Evolutionary conservation across 2,888 invertebrate species (phyloP).

Genomic region (Iphiclides podalirius): DNA sequence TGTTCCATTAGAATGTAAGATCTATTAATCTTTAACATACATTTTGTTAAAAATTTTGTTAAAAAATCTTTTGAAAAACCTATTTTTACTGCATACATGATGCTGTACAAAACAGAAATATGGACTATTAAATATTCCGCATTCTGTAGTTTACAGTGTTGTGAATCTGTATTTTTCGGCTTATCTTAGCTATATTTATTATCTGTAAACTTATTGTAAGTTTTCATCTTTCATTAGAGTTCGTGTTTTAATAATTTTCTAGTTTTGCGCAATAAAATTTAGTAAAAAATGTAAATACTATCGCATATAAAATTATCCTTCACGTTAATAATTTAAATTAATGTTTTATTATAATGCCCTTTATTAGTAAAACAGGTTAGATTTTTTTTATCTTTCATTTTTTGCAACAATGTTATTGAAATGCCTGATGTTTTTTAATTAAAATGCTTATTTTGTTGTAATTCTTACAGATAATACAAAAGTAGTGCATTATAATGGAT

Average conservation of each 20-base stretch:
- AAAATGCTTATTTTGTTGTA: slow-evolving; percentile 32
- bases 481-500: slow-evolving; percentile 81
- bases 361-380: slow-evolving; percentile 32
- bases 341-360: slow-evolving; percentile 25
- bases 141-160: neutral
- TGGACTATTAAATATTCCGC: no score
- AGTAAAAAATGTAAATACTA: slow-evolving; percentile 9
- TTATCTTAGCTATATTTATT: neutral
- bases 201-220: slow-evolving; percentile 17
- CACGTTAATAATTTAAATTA: slow-evolving; percentile 8
- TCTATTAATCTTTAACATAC: no score
- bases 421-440: slow-evolving; percentile 11
- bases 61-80: no score
- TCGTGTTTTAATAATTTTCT: slow-evolving; percentile 15
- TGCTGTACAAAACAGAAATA: no score
- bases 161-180: neutral
- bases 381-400: slow-evolving; percentile 32
- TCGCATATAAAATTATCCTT: neutral
- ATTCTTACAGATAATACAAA: slow-evolving; percentile 35
- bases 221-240: slow-evolving; percentile 19
- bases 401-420: slow-evolving; percentile 32
- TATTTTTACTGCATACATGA: no score
- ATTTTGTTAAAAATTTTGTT: no score
- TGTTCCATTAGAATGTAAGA: no score
- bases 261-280: slow-evolving; percentile 9